Percentiles rank a stretch among this genome's conserved stretches.
Conservation (phyloP, 2,797 vertebrate species). For the Rhinichthys osculus region DNA sequence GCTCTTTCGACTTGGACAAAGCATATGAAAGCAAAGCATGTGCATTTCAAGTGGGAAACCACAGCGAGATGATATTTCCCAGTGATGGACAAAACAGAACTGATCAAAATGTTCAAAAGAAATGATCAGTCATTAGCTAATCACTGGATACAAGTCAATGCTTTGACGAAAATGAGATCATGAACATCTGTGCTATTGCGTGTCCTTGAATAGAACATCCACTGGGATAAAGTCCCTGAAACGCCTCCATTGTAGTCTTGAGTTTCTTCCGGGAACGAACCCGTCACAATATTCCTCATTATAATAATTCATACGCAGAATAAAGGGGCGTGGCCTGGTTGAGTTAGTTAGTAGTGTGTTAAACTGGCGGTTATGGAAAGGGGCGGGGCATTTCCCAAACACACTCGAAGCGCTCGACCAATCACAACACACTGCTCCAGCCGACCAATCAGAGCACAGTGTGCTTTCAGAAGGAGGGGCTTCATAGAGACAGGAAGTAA, state of each 20-base stretch:
- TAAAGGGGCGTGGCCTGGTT: not conserved
- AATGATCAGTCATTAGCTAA: conserved; percentile 71
- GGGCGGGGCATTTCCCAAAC: not conserved
- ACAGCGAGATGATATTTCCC: conserved; percentile 75
- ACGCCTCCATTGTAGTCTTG: not conserved
- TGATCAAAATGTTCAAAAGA: conserved; percentile 63
- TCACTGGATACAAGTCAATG: conserved; percentile 2
- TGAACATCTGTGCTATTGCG: conserved; percentile 30
- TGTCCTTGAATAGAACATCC: conserved; percentile 35
- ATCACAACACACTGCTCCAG: not conserved
- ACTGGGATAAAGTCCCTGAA: not conserved
- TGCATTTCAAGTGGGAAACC: conserved; percentile 75
- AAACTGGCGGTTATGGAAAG: not conserved
- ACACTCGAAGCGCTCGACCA: not conserved
- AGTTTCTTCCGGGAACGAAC: not conserved
- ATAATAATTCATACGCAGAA: not conserved
- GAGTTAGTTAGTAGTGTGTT: not conserved
- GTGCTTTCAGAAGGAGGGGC: not conserved
- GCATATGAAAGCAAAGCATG: conserved; percentile 75
- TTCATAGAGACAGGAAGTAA: not conserved
- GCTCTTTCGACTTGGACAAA: conserved; percentile 75
- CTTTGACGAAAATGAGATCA: conserved; percentile 41
- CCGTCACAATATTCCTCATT: not conserved
- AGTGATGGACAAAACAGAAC: conserved; percentile 76
- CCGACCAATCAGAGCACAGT: not conserved